These are phyloP conservation scores for Drosophila kambysellisi DNA, from an alignment of 2,888 invertebrate genomes.

Conservation along the genomic window DNA sequence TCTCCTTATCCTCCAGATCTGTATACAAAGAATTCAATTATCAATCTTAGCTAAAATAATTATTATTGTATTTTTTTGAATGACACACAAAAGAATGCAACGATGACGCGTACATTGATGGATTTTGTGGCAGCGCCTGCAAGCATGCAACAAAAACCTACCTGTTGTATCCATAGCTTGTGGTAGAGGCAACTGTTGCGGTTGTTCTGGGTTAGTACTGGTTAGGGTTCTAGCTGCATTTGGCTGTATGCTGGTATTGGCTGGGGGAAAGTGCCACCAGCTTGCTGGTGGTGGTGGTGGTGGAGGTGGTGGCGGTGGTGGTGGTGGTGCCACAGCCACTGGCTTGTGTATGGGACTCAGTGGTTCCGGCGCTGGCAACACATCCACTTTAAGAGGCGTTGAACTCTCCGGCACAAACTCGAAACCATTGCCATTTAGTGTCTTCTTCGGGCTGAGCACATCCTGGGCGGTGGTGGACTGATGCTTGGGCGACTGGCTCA, in stretches of 20 bases:
- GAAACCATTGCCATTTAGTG: slow-evolving; percentile 74
- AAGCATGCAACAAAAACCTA: slow-evolving; percentile 66
- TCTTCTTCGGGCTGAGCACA: slow-evolving; percentile 78
- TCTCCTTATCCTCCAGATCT: slow-evolving; percentile 87
- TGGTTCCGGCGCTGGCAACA: slow-evolving; percentile 52
- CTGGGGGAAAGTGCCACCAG: slow-evolving; percentile 67
- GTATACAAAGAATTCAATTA: background rate
- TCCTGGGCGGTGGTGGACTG: slow-evolving; percentile 50
- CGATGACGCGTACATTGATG: slow-evolving; percentile 19
- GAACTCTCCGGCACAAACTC: slow-evolving; percentile 53
- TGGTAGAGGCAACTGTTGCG: background rate
- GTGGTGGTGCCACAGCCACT: slow-evolving; percentile 35
- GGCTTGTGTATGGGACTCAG: slow-evolving; percentile 65
- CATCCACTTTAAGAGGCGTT: slow-evolving; percentile 59
- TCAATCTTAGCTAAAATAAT: background rate
- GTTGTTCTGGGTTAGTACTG: slow-evolving; percentile 54
- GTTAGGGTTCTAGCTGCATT: slow-evolving; percentile 57
- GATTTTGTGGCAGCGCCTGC: slow-evolving; percentile 36
- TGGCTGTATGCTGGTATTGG: slow-evolving; percentile 37
- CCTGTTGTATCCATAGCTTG: slow-evolving; percentile 55
- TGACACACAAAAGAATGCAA: slow-evolving; percentile 48
- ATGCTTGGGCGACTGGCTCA: slow-evolving; percentile 83
- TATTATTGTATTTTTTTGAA: background rate
- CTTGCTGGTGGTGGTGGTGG: slow-evolving; percentile 78
- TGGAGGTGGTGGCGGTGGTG: slow-evolving; percentile 73